Percentiles rank a stretch among this genome's conserved stretches.
Evolutionary conservation across 2,113 vertebrate species (phyloP).

Genomic region (Rhinogobius similis): DNA sequence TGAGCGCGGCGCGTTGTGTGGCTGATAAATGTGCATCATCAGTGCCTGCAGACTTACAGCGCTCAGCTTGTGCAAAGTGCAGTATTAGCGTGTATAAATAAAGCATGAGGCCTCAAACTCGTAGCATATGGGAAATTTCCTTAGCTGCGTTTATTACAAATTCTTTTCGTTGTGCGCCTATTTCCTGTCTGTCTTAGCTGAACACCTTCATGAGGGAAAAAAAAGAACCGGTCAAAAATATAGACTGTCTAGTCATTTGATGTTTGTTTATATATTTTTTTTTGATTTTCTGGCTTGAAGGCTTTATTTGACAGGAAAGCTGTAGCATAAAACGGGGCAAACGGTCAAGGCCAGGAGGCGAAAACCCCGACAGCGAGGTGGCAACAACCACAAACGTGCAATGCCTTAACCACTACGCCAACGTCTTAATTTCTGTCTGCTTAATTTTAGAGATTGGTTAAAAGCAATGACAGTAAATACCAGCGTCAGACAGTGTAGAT

Average conservation of each 20-base stretch:
- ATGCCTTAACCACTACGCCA: too few relatives aligned
- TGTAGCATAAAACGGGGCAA: too few relatives aligned
- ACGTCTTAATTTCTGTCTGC: too few relatives aligned
- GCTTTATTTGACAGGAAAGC: too few relatives aligned
- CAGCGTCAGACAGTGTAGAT: too few relatives aligned
- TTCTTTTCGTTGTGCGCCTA: background rate
- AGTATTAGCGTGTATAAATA: constrained; percentile 14
- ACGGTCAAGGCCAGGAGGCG: too few relatives aligned
- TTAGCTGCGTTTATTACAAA: background rate
- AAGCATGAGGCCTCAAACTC: constrained; percentile 3
- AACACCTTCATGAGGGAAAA: constrained; percentile 2
- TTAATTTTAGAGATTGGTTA: too few relatives aligned
- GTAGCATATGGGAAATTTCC: constrained; percentile 4
- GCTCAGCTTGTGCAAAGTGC: constrained; percentile 4
- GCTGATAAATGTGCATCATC: constrained; percentile 29
- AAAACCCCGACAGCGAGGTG: too few relatives aligned
- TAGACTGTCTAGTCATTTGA: background rate
- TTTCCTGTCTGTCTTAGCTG: background rate
- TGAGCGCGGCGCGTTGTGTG: constrained; percentile 19
- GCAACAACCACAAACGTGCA: too few relatives aligned
- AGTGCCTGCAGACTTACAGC: constrained; percentile 6
- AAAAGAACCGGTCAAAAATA: background rate
- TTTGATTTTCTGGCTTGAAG: too few relatives aligned
- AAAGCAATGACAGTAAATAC: too few relatives aligned
- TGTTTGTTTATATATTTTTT: background rate